phyloP scores from a whole-genome alignment of 2,113 vertebrate species.

The Pollimyrus isidori region DNA sequence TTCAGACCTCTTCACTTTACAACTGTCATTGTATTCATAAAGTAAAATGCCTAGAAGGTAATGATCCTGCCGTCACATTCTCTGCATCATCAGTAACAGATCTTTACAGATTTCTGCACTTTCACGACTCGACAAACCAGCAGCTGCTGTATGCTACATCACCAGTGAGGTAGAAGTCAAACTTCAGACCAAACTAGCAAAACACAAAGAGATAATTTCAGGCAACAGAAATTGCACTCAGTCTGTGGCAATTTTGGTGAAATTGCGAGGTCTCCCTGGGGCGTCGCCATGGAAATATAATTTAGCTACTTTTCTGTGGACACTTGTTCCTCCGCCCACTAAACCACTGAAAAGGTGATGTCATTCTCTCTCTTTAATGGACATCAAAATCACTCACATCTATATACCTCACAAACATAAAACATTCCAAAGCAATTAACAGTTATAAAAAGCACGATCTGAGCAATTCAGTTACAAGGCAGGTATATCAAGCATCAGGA shows the following conservation, averaged over 20 bases:
- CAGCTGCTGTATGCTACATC: not conserved
- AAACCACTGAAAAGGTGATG: not conserved
- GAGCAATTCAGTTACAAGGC: not conserved
- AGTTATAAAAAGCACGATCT: not conserved
- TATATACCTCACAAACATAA: not conserved
- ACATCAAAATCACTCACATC: not conserved
- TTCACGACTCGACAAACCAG: not conserved
- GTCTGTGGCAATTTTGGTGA: not conserved
- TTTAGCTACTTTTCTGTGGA: not conserved
- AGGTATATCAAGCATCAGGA: not conserved
- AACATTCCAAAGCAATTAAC: not conserved
- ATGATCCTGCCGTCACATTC: not conserved
- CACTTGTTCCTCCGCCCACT: not conserved
- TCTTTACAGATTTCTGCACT: not conserved
- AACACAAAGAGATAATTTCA: not conserved
- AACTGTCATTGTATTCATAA: not conserved
- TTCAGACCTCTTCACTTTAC: not conserved
- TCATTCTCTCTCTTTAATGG: not conserved
- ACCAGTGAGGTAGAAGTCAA: not conserved
- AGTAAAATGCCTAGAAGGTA: not conserved
- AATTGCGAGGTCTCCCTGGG: not conserved
- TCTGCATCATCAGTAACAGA: not conserved
- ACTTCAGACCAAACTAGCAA: not conserved
- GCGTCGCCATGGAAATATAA: not conserved
- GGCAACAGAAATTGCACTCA: not conserved